Conservation (phyloP, 2,797 vertebrate species). For the Esox masquinongy region DNA sequence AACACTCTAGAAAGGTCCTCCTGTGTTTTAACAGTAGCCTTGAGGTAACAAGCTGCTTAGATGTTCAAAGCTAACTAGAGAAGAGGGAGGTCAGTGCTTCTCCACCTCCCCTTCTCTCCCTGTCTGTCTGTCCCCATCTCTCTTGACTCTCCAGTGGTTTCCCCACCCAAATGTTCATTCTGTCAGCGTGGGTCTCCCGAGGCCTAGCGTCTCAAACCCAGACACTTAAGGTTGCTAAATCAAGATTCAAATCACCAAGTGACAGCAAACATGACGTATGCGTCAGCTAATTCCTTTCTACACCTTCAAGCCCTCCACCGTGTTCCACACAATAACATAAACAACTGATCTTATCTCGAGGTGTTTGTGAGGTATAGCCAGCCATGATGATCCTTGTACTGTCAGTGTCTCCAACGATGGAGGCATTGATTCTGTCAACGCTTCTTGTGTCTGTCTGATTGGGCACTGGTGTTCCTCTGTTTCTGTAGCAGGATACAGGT, state of each 20-base stretch:
- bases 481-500: neutral
- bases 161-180: constrained; percentile 57
- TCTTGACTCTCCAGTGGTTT: constrained; percentile 45
- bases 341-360: neutral
- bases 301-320: neutral
- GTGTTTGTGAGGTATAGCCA: too few relatives aligned
- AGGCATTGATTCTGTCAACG: constrained; percentile 37
- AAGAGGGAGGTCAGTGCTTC: neutral
- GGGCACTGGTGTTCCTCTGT: constrained; percentile 21
- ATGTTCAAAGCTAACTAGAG: neutral
- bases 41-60: neutral
- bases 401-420: neutral
- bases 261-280: neutral
- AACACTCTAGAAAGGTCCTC: neutral
- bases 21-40: neutral
- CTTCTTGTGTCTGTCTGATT: constrained; percentile 16
- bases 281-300: neutral
- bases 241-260: constrained; percentile 9
- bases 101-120: constrained; percentile 31
- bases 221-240: constrained; percentile 44
- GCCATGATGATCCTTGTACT: too few relatives aligned
- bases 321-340: neutral
- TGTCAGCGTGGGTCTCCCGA: constrained; percentile 58
- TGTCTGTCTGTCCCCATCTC: constrained; percentile 12
- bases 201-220: constrained; percentile 38